Conservation (phyloP, 2,888 invertebrate genomes). For the Myopa tessellatipennis region DNA sequence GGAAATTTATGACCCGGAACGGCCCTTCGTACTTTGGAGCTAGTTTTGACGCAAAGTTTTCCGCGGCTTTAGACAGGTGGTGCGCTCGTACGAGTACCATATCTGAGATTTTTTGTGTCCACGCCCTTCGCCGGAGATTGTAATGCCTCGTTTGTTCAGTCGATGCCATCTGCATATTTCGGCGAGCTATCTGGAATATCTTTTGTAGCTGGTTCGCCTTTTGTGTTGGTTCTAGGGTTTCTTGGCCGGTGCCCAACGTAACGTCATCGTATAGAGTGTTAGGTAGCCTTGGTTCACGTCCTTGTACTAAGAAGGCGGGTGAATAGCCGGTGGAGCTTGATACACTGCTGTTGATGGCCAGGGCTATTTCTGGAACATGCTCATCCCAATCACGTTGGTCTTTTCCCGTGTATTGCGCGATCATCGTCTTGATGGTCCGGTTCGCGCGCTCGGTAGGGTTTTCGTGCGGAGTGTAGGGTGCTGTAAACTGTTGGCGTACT, state of each 20-base stretch:
- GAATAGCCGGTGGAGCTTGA: slow-evolving; percentile 41
- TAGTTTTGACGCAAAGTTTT: not conserved
- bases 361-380: too few relatives aligned
- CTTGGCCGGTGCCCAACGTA: not conserved
- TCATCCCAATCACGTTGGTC: too few relatives aligned
- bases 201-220: too few relatives aligned
- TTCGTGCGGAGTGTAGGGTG: too few relatives aligned
- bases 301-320: slow-evolving; percentile 35
- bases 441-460: too few relatives aligned
- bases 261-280: not conserved
- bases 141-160: not conserved
- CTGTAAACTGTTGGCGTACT: too few relatives aligned
- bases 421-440: too few relatives aligned
- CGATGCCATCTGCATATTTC: too few relatives aligned
- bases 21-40: slow-evolving; percentile 4
- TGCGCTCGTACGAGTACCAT: not conserved
- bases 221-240: too few relatives aligned
- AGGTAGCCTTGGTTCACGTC: not conserved
- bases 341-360: too few relatives aligned
- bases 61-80: not conserved
- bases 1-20: not conserved
- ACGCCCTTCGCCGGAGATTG: not conserved
- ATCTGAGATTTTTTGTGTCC: not conserved
- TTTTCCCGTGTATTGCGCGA: too few relatives aligned
- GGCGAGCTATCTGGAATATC: too few relatives aligned